A percentile compares a stretch with the other conserved stretches of the same genome.
phyloP scores from a whole-genome alignment of 2,113 vertebrate genomes.

The Nematolebias whitei region DNA sequence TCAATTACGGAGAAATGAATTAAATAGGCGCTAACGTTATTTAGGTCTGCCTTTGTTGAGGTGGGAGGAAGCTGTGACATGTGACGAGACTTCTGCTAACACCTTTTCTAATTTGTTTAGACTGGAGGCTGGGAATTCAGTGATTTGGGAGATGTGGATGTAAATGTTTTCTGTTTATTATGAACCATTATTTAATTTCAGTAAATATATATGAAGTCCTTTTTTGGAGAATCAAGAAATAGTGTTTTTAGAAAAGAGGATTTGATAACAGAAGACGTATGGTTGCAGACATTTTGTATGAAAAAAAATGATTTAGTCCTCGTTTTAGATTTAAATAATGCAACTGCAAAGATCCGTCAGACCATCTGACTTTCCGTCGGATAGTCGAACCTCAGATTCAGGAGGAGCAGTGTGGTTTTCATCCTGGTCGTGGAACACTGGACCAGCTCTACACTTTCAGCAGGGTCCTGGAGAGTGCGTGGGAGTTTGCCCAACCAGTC shows the following conservation, averaged over 20 bases:
- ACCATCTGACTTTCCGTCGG: too few relatives aligned
- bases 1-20: conserved; percentile 79
- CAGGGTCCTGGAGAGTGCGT: too few relatives aligned
- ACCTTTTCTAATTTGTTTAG: conserved; percentile 22
- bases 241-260: background rate
- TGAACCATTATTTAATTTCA: background rate
- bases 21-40: conserved; percentile 62
- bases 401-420: too few relatives aligned
- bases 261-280: too few relatives aligned
- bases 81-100: conserved; percentile 34
- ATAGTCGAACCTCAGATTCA: too few relatives aligned
- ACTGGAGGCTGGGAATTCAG: conserved; percentile 14
- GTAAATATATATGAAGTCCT: background rate
- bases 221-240: background rate
- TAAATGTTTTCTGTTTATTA: conserved; percentile 1
- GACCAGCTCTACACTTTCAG: too few relatives aligned
- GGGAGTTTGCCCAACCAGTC: too few relatives aligned
- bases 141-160: conserved; percentile 19
- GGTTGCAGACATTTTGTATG: background rate
- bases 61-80: conserved; percentile 45
- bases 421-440: too few relatives aligned
- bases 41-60: conserved; percentile 51
- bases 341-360: too few relatives aligned
- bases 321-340: background rate
- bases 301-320: background rate